A percentile compares a stretch with the other conserved stretches of the same genome.
Evolutionary conservation across 2,113 vertebrate genomes (phyloP).

Genomic region (Anolis sagrei): DNA sequence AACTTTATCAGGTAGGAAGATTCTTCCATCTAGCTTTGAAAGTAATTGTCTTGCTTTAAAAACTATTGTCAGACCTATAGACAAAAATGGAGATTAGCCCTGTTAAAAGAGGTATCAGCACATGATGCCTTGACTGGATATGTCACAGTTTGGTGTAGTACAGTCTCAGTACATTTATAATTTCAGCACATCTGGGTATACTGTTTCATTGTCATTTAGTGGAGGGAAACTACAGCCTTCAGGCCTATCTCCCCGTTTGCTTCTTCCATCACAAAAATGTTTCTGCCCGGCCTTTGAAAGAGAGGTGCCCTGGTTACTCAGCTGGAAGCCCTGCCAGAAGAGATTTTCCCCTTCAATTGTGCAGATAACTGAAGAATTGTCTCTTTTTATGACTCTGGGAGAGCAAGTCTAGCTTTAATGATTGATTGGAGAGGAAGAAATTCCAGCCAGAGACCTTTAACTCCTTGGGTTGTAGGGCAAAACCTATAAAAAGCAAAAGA

Average conservation of each 20-base stretch:
- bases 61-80: neutral
- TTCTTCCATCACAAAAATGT: neutral
- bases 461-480: neutral
- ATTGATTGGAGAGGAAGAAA: neutral
- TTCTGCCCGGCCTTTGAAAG: neutral
- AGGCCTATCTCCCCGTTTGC: no score
- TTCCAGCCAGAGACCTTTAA: neutral
- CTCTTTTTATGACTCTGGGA: neutral
- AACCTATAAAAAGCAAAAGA: neutral
- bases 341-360: neutral
- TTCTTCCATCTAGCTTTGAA: neutral
- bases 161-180: fast-evolving
- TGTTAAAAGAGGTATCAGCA: neutral
- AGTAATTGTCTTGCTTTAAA: neutral
- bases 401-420: neutral
- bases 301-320: no score
- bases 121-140: neutral
- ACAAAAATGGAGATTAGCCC: neutral
- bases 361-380: neutral
- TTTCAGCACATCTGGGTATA: no score
- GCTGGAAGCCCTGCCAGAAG: neutral
- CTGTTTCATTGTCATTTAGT: no score
- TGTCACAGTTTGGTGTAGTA: neutral
- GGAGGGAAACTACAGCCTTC: neutral
- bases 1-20: no score